phyloP scores from a whole-genome alignment of 37 sponge, comb jelly and placozoan genomes.

The Eunapius fragilis region DNA sequence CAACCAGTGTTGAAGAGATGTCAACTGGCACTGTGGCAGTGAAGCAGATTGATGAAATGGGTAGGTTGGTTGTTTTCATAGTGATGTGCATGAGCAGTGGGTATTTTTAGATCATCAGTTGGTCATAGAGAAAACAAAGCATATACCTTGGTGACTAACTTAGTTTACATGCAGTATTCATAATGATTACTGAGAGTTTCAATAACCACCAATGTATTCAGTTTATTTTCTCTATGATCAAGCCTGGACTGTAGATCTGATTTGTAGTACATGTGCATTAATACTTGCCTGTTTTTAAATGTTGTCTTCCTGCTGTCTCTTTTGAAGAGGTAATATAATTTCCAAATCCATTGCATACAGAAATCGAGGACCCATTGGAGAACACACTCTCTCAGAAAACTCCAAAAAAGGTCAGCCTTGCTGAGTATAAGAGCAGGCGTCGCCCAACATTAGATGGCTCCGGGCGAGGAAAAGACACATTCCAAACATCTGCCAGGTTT shows the following conservation, averaged over 20 bases:
- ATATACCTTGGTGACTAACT: too few species aligned
- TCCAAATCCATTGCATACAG: not conserved
- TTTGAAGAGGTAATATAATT: not conserved
- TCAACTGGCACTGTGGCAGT: not conserved
- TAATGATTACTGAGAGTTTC: too few species aligned
- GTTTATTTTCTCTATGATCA: too few species aligned
- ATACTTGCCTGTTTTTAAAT: not conserved
- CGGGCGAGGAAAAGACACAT: not conserved
- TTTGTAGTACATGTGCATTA: too few species aligned
- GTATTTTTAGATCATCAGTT: too few species aligned
- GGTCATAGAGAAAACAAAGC: too few species aligned
- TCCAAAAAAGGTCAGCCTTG: constrained; percentile 29
- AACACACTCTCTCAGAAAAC: not conserved
- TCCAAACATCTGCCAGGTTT: not conserved
- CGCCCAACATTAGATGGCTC: constrained; percentile 12
- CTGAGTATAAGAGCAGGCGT: constrained; percentile 39
- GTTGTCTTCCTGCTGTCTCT: not conserved
- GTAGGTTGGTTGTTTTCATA: too few species aligned
- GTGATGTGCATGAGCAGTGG: too few species aligned
- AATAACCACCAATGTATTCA: too few species aligned
- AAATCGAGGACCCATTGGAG: not conserved
- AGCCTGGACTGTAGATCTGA: too few species aligned
- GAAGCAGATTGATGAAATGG: not conserved
- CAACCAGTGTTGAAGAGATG: not conserved
- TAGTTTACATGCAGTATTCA: too few species aligned